Percentiles rank a stretch among this genome's conserved stretches.
phyloP scores from a whole-genome alignment of 2,888 invertebrate species.

The Crepidodera aurea region DNA sequence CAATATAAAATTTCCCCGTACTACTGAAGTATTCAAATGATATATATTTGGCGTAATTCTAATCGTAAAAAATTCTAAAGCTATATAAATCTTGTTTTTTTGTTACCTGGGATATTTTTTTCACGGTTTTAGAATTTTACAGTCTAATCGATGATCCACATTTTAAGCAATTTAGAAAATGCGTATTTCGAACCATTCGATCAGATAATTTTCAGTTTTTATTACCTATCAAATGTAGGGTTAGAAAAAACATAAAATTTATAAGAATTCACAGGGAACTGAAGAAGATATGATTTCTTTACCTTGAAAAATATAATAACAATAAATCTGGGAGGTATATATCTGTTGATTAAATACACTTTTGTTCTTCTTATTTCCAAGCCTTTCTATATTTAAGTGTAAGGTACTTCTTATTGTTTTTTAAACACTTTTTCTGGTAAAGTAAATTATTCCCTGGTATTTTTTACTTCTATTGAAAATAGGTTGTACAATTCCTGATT shows the following conservation, averaged over 20 bases:
- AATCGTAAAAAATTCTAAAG: slow-evolving; percentile 31
- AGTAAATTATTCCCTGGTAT: too few species aligned
- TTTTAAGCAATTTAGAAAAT: slow-evolving; percentile 11
- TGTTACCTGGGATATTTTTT: slow-evolving; percentile 30
- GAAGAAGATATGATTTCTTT: not conserved
- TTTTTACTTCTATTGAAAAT: too few species aligned
- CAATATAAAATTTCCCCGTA: slow-evolving; percentile 54
- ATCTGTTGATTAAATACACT: too few species aligned
- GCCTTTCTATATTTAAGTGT: too few species aligned
- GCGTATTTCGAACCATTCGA: slow-evolving; percentile 6
- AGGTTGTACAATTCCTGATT: too few species aligned
- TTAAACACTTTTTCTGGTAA: too few species aligned
- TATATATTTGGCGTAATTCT: slow-evolving; percentile 36
- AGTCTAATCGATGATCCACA: not conserved
- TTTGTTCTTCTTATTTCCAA: too few species aligned
- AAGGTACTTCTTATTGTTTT: too few species aligned
- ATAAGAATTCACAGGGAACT: not conserved
- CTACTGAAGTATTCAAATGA: slow-evolving; percentile 43
- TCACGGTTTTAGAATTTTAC: slow-evolving; percentile 13
- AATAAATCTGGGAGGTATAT: too few species aligned
- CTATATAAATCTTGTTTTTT: slow-evolving; percentile 28
- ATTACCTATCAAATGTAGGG: not conserved
- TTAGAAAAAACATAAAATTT: not conserved
- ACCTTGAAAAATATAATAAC: too few species aligned
- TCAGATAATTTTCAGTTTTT: not conserved